Evolutionary conservation across 2,888 invertebrate genomes (phyloP).

Genomic region (Troides aeacus): DNA sequence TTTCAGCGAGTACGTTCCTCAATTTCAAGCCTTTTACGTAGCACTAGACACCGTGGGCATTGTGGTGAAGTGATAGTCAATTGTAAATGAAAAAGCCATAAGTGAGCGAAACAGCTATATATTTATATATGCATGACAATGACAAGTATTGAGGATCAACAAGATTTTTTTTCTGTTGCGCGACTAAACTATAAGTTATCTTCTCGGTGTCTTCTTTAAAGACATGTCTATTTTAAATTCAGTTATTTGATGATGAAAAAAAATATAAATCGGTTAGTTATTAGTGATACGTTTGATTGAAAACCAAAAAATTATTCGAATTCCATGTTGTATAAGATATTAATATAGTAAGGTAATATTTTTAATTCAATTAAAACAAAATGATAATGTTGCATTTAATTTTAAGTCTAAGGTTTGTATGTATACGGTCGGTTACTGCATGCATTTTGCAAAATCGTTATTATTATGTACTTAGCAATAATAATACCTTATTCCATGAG

Average conservation of each 20-base stretch:
- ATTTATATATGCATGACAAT: no score
- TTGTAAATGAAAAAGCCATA: no score
- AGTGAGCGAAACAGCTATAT: no score
- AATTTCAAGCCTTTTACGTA: no score
- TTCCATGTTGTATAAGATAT: conserved; percentile 22
- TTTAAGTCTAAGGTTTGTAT: conserved; percentile 34
- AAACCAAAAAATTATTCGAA: conserved; percentile 25
- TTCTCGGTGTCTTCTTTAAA: conserved; percentile 35
- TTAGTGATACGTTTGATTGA: conserved; percentile 13
- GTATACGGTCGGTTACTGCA: conserved; percentile 13
- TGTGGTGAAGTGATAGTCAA: no score
- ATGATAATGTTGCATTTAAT: conserved; percentile 37
- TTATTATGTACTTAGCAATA: not conserved
- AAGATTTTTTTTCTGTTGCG: not conserved
- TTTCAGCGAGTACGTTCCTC: no score
- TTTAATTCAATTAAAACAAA: conserved; percentile 16
- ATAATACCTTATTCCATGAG: not conserved
- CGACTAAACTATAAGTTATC: conserved; percentile 33
- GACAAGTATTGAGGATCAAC: no score
- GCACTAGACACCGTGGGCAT: no score
- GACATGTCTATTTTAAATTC: conserved; percentile 1
- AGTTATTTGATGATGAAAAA: conserved; percentile 6
- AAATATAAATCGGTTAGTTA: conserved; percentile 13
- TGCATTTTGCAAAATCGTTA: not conserved
- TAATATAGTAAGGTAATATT: conserved; percentile 5